These are phyloP conservation scores for Mustela lutreola DNA, from an alignment of 2,113 vertebrate genomes.

Conservation along the genomic window DNA sequence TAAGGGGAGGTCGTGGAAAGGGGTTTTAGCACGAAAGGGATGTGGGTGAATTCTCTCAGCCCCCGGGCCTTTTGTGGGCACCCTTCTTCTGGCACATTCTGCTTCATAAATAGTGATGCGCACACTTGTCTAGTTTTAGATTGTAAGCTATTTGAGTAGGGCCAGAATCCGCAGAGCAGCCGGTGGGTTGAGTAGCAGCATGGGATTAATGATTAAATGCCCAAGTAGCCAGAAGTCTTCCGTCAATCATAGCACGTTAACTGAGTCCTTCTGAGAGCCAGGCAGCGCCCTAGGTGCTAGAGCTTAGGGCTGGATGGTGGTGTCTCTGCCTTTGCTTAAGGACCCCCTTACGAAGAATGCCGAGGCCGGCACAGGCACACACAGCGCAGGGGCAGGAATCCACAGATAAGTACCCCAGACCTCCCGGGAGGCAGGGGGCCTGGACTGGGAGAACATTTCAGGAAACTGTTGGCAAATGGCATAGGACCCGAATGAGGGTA, in stretches of 20 bases:
- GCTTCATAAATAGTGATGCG: neutral
- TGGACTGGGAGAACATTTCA: neutral
- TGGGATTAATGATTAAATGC: neutral
- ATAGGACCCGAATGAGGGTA: neutral
- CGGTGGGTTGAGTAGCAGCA: neutral
- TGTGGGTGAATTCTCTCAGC: neutral
- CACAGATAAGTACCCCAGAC: neutral
- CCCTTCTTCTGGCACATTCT: neutral
- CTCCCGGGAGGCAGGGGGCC: neutral
- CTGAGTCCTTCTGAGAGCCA: neutral
- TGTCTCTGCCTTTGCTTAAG: no score
- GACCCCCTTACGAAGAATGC: no score
- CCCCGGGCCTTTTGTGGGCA: neutral
- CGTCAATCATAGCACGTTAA: neutral
- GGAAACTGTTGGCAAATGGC: neutral
- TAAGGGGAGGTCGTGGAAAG: neutral
- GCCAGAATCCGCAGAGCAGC: neutral
- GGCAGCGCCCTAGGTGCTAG: neutral
- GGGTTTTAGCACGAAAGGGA: neutral
- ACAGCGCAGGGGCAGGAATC: accelerated
- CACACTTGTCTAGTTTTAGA: neutral
- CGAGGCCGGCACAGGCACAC: neutral
- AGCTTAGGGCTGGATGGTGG: neutral
- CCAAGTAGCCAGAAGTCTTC: neutral
- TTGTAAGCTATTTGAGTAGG: neutral